phyloP scores from a whole-genome alignment of 2,888 invertebrate species.

The Drosophila prostipennis region DNA sequence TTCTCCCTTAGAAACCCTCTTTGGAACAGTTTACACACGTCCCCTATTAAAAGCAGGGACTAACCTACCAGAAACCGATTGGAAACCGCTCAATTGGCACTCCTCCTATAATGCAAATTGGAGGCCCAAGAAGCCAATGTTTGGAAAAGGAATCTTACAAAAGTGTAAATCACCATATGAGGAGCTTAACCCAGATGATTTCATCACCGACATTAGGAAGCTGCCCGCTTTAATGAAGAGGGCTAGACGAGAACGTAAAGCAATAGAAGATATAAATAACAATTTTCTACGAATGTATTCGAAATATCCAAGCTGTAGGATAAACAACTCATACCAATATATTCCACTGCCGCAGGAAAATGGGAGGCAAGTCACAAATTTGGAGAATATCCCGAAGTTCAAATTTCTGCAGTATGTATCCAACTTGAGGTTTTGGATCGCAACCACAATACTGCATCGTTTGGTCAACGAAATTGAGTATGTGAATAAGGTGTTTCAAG shows the following conservation, averaged over 20 bases:
- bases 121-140: not conserved
- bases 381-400: slow-evolving; percentile 85
- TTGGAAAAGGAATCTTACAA: not conserved
- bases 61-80: slow-evolving; percentile 51
- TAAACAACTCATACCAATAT: slow-evolving; percentile 82
- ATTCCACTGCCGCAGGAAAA: slow-evolving; percentile 78
- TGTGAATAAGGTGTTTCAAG: slow-evolving; percentile 89
- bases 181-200: slow-evolving; percentile 80
- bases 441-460: slow-evolving; percentile 91
- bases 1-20: slow-evolving; percentile 70
- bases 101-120: slow-evolving; percentile 80
- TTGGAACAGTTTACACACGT: slow-evolving; percentile 49
- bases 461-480: slow-evolving; percentile 90
- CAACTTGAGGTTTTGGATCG: slow-evolving; percentile 93
- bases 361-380: slow-evolving; percentile 73
- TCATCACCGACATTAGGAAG: slow-evolving; percentile 85
- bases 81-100: slow-evolving; percentile 78
- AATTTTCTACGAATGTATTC: not conserved
- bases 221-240: slow-evolving; percentile 57
- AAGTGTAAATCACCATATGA: slow-evolving; percentile 76
- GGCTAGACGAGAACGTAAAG: slow-evolving; percentile 66
- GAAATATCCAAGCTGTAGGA: slow-evolving; percentile 23
- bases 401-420: slow-evolving; percentile 91
- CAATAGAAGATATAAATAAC: slow-evolving; percentile 41
- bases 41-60: slow-evolving; percentile 25